A percentile compares a stretch with the other conserved stretches of the same genome.
These are phyloP conservation scores for Parotia lawesii DNA, from an alignment of 2,113 vertebrate species.

Conservation along the genomic window DNA sequence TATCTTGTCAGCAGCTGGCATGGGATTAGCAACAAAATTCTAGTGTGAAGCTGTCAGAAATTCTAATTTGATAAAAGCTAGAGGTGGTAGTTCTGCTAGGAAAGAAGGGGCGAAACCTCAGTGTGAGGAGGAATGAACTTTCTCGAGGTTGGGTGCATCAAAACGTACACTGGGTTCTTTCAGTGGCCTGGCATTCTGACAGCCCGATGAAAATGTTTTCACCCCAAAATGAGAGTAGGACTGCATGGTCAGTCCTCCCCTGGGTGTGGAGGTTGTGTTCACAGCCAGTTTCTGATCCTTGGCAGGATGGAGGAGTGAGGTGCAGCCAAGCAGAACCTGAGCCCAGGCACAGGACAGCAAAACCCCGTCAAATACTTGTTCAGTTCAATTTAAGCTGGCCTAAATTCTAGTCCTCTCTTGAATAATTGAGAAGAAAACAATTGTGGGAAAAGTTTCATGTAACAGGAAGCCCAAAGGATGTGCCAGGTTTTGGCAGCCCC, in stretches of 20 bases:
- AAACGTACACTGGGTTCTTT: not conserved
- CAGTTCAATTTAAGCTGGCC: not conserved
- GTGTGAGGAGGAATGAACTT: not conserved
- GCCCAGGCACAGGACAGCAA: not conserved
- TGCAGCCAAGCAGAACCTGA: not conserved
- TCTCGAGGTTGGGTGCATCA: not conserved
- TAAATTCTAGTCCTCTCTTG: not conserved
- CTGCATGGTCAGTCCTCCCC: fast-evolving
- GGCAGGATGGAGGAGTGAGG: not conserved
- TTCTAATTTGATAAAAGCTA: not conserved
- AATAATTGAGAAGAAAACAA: not conserved
- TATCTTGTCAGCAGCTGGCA: not conserved
- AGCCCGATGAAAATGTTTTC: not conserved
- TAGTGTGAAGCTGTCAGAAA: not conserved
- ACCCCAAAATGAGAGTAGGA: not conserved
- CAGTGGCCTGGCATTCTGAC: not conserved
- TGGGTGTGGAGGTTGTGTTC: not conserved
- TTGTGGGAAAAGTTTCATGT: not conserved
- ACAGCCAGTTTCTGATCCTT: not conserved
- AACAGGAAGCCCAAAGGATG: not conserved
- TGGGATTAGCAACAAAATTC: not conserved
- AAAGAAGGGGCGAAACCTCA: not conserved
- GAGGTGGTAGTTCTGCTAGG: not conserved
- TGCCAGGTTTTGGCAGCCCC: not conserved
- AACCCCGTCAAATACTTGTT: not conserved